Percentiles rank a stretch among this genome's conserved stretches.
These are phyloP conservation scores for Shinisaurus crocodilurus DNA, from an alignment of 2,113 vertebrate species.

Conservation along the genomic window DNA sequence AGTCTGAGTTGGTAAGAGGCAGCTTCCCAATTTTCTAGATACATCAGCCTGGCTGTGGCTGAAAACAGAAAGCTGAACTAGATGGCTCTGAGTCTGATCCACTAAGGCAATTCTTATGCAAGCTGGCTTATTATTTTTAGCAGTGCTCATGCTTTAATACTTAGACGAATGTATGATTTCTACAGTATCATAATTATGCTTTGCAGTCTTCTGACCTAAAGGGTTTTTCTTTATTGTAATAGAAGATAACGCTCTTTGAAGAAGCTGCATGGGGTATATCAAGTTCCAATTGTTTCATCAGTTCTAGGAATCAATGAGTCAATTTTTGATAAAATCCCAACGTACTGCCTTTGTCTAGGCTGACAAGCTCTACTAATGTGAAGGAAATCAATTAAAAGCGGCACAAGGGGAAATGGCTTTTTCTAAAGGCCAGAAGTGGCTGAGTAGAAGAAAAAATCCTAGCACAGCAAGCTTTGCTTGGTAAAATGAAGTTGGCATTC, in stretches of 20 bases:
- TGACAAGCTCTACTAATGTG: conserved; percentile 55
- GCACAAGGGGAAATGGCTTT: conserved; percentile 50
- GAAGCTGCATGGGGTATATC: conserved; percentile 46
- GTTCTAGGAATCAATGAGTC: conserved; percentile 58
- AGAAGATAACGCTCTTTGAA: conserved; percentile 32
- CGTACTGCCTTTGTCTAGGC: conserved; percentile 56
- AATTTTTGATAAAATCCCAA: conserved; percentile 64
- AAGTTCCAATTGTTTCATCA: conserved; percentile 72
- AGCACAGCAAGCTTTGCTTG: background rate
- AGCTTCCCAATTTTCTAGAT: background rate
- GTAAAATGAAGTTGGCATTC: background rate
- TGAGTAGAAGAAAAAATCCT: background rate
- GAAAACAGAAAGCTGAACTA: background rate
- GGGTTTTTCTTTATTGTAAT: conserved; percentile 24
- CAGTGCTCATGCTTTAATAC: background rate
- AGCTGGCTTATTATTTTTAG: background rate
- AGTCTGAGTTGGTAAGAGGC: no score
- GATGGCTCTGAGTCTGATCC: background rate
- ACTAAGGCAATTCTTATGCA: background rate
- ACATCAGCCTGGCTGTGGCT: background rate
- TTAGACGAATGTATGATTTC: background rate
- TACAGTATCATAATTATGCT: background rate
- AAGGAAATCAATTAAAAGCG: conserved; percentile 74
- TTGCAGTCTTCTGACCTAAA: conserved; percentile 6
- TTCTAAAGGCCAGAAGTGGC: conserved; percentile 55